phyloP scores from a whole-genome alignment of 2,888 invertebrate species.

The Gryllus longicercus region DNA sequence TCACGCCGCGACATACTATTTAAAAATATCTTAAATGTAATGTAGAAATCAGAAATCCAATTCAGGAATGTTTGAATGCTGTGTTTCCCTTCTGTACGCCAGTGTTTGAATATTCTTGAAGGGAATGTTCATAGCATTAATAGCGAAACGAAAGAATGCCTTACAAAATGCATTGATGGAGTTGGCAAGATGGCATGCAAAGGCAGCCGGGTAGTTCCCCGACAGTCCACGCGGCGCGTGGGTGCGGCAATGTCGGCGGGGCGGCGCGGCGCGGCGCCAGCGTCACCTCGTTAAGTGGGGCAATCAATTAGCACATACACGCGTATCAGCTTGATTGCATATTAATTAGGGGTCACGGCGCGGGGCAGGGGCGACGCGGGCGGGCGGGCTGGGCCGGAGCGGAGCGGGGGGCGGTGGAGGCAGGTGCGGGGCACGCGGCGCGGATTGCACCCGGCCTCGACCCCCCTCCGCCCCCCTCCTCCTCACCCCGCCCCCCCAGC shows the following conservation, averaged over 20 bases:
- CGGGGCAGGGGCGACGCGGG: not conserved
- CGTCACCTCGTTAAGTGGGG: constrained; percentile 17
- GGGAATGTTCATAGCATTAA: no score
- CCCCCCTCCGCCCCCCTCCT: not conserved
- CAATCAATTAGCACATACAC: constrained; percentile 17
- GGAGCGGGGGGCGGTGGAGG: not conserved
- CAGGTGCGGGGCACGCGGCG: constrained; percentile 6
- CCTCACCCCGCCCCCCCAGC: not conserved
- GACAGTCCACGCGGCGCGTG: not conserved
- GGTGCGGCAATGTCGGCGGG: no score
- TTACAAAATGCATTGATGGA: no score
- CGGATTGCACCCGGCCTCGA: not conserved
- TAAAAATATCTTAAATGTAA: no score
- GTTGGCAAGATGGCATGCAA: no score
- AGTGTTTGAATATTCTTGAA: no score
- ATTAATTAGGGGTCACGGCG: constrained; percentile 17
- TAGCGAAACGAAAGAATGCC: no score
- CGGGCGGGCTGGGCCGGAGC: not conserved
- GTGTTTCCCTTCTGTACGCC: no score
- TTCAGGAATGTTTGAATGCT: no score
- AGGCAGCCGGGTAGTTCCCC: not conserved
- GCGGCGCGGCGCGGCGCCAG: not conserved
- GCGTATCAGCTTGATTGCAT: constrained; percentile 17
- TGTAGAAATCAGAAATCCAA: no score
- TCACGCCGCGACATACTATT: no score